Percentiles rank a stretch among this genome's conserved stretches.
Evolutionary conservation across 1,140 invertebrate genomes (phyloP).

Genomic region (Drosophila arawakana): DNA sequence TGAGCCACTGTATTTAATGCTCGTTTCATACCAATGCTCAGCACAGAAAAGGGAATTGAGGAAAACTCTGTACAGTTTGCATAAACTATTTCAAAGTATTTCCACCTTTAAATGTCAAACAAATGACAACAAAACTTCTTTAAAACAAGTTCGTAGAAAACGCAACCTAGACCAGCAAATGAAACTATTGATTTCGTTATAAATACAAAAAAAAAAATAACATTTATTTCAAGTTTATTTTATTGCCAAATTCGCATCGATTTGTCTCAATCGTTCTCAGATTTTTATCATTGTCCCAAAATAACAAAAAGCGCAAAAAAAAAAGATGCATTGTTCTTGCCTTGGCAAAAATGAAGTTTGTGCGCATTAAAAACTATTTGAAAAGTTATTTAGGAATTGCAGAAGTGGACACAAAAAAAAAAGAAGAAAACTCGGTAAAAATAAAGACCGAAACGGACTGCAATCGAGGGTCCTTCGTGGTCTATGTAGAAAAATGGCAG

Average conservation of each 20-base stretch:
- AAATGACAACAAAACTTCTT: neutral
- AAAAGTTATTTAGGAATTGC: conserved; percentile 62
- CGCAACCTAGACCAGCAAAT: too few species aligned
- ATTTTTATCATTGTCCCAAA: conserved; percentile 7
- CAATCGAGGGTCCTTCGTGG: conserved; percentile 38
- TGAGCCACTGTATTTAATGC: too few species aligned
- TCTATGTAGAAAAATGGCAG: conserved; percentile 49
- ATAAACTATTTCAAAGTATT: too few species aligned
- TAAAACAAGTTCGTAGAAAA: too few species aligned
- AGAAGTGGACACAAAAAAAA: conserved; percentile 29
- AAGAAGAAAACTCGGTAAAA: conserved; percentile 19
- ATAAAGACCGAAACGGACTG: conserved; percentile 33
- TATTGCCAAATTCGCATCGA: conserved; percentile 16
- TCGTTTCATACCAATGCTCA: too few species aligned
- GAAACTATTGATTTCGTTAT: conserved; percentile 2
- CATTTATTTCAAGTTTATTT: conserved; percentile 8
- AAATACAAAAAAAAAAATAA: neutral
- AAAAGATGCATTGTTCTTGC: conserved; percentile 33
- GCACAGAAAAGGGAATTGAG: too few species aligned
- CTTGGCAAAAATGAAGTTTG: conserved; percentile 20
- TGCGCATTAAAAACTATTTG: conserved; percentile 64
- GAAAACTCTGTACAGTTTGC: too few species aligned
- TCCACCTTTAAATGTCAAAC: too few species aligned
- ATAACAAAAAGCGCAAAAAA: too few species aligned
- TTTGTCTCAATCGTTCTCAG: conserved; percentile 17